Evolutionary conservation across 2,797 vertebrate species (phyloP).

Genomic region (Phrynocephalus forsythii): DNA sequence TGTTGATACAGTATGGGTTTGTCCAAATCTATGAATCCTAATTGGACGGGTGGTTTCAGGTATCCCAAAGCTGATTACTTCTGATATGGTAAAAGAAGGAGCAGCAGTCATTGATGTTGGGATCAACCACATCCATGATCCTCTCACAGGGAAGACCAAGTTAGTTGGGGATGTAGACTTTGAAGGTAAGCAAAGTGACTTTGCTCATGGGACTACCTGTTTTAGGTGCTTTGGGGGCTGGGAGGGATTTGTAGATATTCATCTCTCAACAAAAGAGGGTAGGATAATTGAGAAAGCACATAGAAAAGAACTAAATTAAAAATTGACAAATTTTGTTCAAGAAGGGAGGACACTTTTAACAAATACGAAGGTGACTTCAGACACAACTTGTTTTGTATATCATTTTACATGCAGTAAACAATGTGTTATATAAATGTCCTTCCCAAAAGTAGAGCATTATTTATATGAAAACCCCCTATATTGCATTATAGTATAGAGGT

Average conservation of each 20-base stretch:
- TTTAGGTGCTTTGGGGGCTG: background rate
- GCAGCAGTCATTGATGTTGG: slow-evolving; percentile 92
- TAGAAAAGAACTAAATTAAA: background rate
- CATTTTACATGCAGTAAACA: background rate
- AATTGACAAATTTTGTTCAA: background rate
- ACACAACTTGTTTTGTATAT: background rate
- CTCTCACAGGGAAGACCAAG: slow-evolving; percentile 83
- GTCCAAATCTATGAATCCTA: background rate
- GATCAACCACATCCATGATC: slow-evolving; percentile 88
- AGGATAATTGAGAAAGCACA: too few species aligned
- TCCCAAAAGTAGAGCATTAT: background rate
- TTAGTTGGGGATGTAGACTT: slow-evolving; percentile 94
- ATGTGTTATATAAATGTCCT: background rate
- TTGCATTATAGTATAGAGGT: background rate
- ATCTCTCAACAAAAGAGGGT: background rate
- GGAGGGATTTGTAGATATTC: background rate
- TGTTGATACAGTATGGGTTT: background rate
- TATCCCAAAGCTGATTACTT: slow-evolving; percentile 88
- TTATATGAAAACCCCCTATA: background rate
- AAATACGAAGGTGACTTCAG: background rate
- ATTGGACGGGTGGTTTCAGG: slow-evolving; percentile 77
- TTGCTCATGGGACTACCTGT: rapidly evolving
- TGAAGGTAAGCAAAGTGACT: slow-evolving; percentile 82
- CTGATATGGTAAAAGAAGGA: slow-evolving; percentile 93
- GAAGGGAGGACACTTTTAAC: too few species aligned